Base-by-base conservation (phyloP, 2,113 vertebrate genomes). In the Platanista minor region DNA sequence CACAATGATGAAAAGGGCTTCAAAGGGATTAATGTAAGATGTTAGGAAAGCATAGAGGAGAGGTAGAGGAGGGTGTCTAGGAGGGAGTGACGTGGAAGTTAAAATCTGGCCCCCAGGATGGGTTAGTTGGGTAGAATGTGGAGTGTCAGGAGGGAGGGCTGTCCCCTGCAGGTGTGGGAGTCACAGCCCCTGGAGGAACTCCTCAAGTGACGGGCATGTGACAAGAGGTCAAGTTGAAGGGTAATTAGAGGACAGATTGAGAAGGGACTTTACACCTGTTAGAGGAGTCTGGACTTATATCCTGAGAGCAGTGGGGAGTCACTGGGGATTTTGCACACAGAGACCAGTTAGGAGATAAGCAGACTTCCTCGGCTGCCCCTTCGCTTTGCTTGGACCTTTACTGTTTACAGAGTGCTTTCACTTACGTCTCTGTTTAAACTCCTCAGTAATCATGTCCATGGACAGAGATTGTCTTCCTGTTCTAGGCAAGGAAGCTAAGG, bases 151-250 rank as follows among this genome's bases (percentile, higher is more conserved):
- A 41, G 57, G n/a, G 49, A 11, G 15, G 27, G 33, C n/a, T 92
- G 41, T 43, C 11, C 0, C 18, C 69, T 39, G n/a, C n/a, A 2
- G 33, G 8, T 33, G 43, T 7, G 0, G 12, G 39, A 54, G 64
- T 23, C 13, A 31, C 6, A 43, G 21, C 66, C 20, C 43, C 43
- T 36, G 61, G 12, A 77, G 71, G 85, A 91, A 11, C 64, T 52
- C 69, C n/a, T 54, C 25, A 69, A n/a, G 27, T 15, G 20, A 52
- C 11, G n/a, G 74, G 41, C 25, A 3, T 83, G 41, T 49, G n/a
- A 25, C 46, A 33, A 10, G 33, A 59, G 43, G 66, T 49, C 1
- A 82, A 85, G 71, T 12, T 85, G 71, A 86, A 78, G 54, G 39
- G 52, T 33, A 31, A 18, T 52, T 83, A 61, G 57, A 94, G 43